Evolutionary conservation across 2,888 invertebrate species (phyloP), one percentile per base, ranked within the genome.

Genomic region (Drosophila yooni): DNA sequence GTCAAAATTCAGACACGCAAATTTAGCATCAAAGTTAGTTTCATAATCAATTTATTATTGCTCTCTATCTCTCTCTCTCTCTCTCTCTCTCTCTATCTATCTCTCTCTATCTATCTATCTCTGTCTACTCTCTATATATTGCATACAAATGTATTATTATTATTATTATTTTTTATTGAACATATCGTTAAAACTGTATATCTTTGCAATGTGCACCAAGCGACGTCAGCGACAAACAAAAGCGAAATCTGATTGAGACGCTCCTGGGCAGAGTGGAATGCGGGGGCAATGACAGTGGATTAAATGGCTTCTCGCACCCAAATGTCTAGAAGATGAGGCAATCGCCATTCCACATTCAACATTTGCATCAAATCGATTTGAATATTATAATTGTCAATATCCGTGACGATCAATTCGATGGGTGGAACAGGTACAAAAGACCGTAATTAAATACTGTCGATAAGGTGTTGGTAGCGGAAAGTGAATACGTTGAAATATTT

Each of bases 11-110:
- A 93, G 92, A 92, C 93, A 92, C 92, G 93, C 92, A 93, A 93
- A 93, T 93, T 93, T 93, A 93, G 93, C 93, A 93, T 92, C 93
- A 93, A 93, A 93, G 93, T 93, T 93, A 93, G 93, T 93, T 91
- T 92, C 92, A 92, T 89, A 78, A 83, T 83, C 81, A 84, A 88
- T 83, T 88, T 87, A 67, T 88, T 86, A 87, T 84, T 79, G 89
- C 68, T 81, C 71, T 79, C 63, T 75, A 57, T 77, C 27, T 76
- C 65, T 78, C 67, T 74, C 56, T 79, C 66, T 72, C 56, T 70
- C 38, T 70, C 5, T 29, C 1, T 51, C 33, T 66, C 29, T 72
- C 48, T 70, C 21, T 70, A 38, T 79, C 38, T 57, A 21, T 56
- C 29, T 72, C 48, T 70, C 21, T 70, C 43, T 79, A 29, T n/a